A percentile compares a stretch with the other conserved stretches of the same genome.
These are phyloP conservation scores for Glaucidium brasilianum DNA, from an alignment of 2,113 vertebrate species.

Conservation along the genomic window DNA sequence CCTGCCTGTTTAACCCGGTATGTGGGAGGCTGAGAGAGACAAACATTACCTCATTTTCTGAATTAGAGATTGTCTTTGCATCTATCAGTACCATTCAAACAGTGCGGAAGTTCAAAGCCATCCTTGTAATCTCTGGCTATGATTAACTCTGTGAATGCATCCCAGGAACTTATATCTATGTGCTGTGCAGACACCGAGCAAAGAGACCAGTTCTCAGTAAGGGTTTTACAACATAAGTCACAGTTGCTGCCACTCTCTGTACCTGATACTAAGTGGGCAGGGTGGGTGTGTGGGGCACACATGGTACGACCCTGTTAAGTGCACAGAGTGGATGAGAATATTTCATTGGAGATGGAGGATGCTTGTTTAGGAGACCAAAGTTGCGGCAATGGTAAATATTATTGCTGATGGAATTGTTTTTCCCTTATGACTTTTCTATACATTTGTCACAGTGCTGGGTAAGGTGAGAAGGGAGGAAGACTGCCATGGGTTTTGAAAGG, in stretches of 20 bases:
- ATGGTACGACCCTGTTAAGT: neutral
- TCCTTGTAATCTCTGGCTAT: neutral
- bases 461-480: neutral
- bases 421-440: neutral
- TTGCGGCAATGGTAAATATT: neutral
- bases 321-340: neutral
- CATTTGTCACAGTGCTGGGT: neutral
- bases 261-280: neutral
- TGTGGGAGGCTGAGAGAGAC: neutral
- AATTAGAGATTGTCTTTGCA: neutral
- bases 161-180: neutral
- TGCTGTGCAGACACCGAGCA: neutral
- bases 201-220: neutral
- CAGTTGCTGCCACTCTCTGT: neutral
- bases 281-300: fast-evolving
- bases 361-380: neutral
- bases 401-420: neutral
- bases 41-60: neutral
- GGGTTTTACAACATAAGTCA: neutral
- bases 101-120: neutral
- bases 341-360: neutral
- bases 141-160: neutral
- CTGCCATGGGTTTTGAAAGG: neutral
- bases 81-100: too few species aligned
- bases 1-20: neutral